phyloP scores from a whole-genome alignment of 2,113 vertebrate species.

The Chiloscyllium plagiosum region DNA sequence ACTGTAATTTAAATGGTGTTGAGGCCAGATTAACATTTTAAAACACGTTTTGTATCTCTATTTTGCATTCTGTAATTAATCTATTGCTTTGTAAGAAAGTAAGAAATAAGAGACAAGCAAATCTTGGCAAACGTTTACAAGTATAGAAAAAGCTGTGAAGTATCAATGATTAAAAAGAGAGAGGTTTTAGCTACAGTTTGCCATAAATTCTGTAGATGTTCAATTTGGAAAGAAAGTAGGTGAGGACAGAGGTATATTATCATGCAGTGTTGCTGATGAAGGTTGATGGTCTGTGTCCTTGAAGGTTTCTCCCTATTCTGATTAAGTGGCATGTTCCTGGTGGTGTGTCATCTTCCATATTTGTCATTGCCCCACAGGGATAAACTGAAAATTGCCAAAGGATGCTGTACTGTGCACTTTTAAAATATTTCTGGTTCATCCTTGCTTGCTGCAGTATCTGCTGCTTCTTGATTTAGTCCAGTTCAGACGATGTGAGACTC shows the following conservation, averaged over 20 bases:
- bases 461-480: conserved; percentile 3
- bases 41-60: background rate
- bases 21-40: background rate
- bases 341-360: conserved; percentile 55
- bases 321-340: conserved; percentile 58
- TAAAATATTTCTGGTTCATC: background rate
- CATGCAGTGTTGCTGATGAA: conserved; percentile 39
- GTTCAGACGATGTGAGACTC: conserved; percentile 11
- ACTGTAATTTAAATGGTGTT: background rate
- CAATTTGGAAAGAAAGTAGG: conserved; percentile 20
- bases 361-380: conserved; percentile 55
- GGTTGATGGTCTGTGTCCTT: conserved; percentile 60
- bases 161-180: background rate
- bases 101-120: background rate
- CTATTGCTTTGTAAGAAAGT: background rate
- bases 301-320: conserved; percentile 51
- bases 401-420: conserved; percentile 48
- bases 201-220: conserved; percentile 5
- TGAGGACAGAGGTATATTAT: conserved; percentile 27
- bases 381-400: conserved; percentile 51
- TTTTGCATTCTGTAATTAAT: background rate
- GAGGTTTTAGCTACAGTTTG: background rate
- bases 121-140: background rate
- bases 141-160: background rate
- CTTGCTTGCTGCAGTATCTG: conserved; percentile 30